Base-by-base conservation (phyloP, 2,888 invertebrate species). In the Nipponacmea schrenckii region DNA sequence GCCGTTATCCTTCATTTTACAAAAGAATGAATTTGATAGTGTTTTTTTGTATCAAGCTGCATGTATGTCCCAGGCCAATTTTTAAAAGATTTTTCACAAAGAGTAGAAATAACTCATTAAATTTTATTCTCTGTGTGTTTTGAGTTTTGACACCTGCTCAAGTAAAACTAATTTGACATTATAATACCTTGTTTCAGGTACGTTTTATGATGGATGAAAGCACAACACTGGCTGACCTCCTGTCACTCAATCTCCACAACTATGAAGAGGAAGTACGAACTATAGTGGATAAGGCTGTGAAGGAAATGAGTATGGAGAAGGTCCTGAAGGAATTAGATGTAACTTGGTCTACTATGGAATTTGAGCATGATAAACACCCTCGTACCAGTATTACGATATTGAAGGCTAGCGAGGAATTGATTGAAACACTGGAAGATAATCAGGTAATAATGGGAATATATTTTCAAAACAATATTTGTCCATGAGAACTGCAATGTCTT, bases 301-400 rank as follows among this genome's bases (percentile, higher is more conserved):
- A 98, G 90, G 98, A 98, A 91, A 96, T 97, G 95, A 95, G 96
- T 2, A 98, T 98, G 97, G 98, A 98, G 89, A 97, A 97, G 88
- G 94, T 94, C 70, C 91, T 98, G 67, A 93, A 95, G 79, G 97
- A 98, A 84, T 90, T 98, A 72, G 93, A 97, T 84, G 92, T 93
- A 5, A 97, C 96, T 0, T 98, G 98, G 96, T 94, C 95, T 64
- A 92, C 93, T 1, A 95, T 97, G 95, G 95, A 96, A 89, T 97
- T 97, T 80, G 89, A 90, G 71, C 88, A 95, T 89, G 97, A 97
- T 89, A 90, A 92, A 68, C 97, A 98, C 89, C 90, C 93, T 5
- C 91, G 97, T 85, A 98, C 97, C 15, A 93, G 94, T n/a, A 94
- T 94, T 82, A 93, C 93, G 75, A 90, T 98, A 81, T 90, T 98